Evolutionary conservation across 2,113 vertebrate species (phyloP).

Genomic region (Mustelus asterias): DNA sequence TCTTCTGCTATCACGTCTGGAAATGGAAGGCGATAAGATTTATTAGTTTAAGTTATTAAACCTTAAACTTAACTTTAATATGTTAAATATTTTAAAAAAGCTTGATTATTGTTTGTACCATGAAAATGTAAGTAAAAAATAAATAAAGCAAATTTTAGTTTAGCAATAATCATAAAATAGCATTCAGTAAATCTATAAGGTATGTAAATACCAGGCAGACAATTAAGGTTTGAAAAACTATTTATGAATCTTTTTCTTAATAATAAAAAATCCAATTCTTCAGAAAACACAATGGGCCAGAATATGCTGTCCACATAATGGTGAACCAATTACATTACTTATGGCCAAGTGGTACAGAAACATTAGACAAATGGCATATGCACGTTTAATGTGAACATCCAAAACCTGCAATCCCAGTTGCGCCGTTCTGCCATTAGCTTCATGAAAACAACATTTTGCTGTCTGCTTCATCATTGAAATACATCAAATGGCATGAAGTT

Average conservation of each 20-base stretch:
- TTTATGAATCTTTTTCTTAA: background rate
- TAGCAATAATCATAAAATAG: background rate
- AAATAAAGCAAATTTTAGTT: background rate
- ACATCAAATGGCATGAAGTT: background rate
- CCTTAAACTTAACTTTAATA: background rate
- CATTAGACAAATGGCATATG: background rate
- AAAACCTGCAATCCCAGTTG: background rate
- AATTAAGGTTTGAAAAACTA: background rate
- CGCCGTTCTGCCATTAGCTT: background rate
- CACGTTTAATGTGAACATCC: background rate
- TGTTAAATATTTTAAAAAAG: background rate
- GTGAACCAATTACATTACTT: background rate
- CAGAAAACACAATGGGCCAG: background rate
- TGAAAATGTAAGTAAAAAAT: background rate
- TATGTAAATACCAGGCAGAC: background rate
- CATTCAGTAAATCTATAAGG: background rate
- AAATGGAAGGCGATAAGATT: constrained; percentile 36
- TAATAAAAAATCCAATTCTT: background rate
- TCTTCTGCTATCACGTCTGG: constrained; percentile 80
- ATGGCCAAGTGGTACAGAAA: background rate
- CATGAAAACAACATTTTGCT: background rate
- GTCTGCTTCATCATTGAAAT: background rate
- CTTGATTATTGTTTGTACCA: background rate
- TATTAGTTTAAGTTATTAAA: background rate
- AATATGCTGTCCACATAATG: background rate